Evolutionary conservation across 2,113 vertebrate species (phyloP).

Genomic region (Oncorhynchus kisutch): DNA sequence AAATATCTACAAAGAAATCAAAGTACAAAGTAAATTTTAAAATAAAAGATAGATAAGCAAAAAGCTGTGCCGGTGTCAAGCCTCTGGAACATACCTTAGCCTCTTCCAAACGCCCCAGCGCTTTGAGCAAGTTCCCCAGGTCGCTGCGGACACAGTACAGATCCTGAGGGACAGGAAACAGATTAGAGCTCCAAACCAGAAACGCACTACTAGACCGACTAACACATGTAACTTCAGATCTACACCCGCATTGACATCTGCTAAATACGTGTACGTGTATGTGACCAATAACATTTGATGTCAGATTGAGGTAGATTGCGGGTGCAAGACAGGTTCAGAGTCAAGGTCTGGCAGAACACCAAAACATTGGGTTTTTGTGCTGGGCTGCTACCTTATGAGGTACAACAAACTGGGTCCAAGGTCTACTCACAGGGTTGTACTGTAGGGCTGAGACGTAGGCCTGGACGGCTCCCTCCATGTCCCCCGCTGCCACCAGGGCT

Average conservation of each 20-base stretch:
- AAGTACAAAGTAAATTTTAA: constrained; percentile 9
- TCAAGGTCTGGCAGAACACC: no score
- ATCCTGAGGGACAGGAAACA: constrained; percentile 76
- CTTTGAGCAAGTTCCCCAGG: constrained; percentile 99
- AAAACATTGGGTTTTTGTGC: no score
- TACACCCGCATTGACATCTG: no score
- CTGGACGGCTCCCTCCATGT: constrained; percentile 99
- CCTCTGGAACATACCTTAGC: constrained; percentile 92
- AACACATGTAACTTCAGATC: no score
- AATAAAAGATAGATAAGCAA: constrained; percentile 17
- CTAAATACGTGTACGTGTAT: no score
- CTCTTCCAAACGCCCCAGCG: constrained; percentile 99
- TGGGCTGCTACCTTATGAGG: no score
- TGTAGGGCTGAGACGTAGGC: constrained; percentile 98
- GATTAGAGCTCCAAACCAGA: not conserved
- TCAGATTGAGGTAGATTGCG: not conserved
- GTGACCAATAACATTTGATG: no score
- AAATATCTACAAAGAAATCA: constrained; percentile 4
- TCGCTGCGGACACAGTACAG: constrained; percentile 99
- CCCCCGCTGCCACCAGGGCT: constrained; percentile 94
- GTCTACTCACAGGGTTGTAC: constrained; percentile 93
- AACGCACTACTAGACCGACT: no score
- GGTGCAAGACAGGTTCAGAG: no score
- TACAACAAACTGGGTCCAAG: no score
- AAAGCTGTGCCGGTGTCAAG: constrained; percentile 29